Evolutionary conservation across 2,113 vertebrate genomes (phyloP).

Genomic region (Holacanthus passer): DNA sequence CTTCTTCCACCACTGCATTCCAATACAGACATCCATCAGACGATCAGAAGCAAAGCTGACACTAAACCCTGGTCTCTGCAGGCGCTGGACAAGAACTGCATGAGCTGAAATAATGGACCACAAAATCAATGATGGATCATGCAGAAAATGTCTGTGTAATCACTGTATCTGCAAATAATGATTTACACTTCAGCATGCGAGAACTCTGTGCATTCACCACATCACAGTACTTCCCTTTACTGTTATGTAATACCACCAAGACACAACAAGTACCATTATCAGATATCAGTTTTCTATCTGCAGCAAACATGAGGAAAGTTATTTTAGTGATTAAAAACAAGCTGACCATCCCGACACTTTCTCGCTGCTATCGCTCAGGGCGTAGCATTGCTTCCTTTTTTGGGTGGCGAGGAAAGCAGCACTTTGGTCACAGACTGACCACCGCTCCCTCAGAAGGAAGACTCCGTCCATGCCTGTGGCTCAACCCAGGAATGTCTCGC

Average conservation of each 20-base stretch:
- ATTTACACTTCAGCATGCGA: background rate
- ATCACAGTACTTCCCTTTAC: background rate
- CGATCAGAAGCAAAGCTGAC: background rate
- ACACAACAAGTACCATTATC: background rate
- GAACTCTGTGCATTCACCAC: background rate
- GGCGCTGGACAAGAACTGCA: background rate
- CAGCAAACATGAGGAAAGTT: background rate
- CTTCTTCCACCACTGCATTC: background rate
- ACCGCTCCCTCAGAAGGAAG: conserved; percentile 49
- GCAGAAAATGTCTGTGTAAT: background rate
- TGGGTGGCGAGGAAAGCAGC: conserved; percentile 58
- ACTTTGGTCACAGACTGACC: conserved; percentile 62
- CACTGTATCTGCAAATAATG: background rate
- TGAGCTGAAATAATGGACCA: background rate
- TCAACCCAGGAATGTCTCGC: conserved; percentile 66
- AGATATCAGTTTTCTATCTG: background rate
- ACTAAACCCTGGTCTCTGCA: background rate
- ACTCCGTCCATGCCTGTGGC: conserved; percentile 69
- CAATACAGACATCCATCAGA: background rate
- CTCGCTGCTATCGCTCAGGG: conserved; percentile 34
- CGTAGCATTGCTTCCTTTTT: conserved; percentile 57
- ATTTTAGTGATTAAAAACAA: conserved; percentile 2
- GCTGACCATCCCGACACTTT: background rate
- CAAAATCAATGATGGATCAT: background rate
- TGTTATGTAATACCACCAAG: background rate